phyloP scores from a whole-genome alignment of 2,113 vertebrate species.

The Ptyas mucosa region DNA sequence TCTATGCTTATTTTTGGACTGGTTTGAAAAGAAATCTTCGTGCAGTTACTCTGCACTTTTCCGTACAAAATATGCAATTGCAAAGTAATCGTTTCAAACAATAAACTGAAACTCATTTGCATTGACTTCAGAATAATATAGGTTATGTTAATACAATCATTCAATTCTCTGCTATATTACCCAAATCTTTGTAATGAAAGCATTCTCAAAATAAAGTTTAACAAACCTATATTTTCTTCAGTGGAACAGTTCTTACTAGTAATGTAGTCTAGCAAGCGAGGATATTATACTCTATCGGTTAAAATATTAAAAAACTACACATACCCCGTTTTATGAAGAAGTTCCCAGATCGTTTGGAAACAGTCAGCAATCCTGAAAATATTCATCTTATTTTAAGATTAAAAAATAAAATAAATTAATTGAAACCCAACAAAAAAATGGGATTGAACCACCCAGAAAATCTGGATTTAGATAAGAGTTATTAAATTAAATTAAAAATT shows the following conservation, averaged over 20 bases:
- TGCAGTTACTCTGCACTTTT: not conserved
- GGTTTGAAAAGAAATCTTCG: not conserved
- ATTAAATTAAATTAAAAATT: not conserved
- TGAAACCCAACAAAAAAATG: not conserved
- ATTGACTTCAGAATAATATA: not conserved
- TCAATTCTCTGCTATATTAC: not conserved
- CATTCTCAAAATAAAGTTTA: not conserved
- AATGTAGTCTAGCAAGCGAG: not conserved
- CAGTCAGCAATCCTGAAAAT: constrained; percentile 12
- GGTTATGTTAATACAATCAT: not conserved
- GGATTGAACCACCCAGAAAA: not conserved
- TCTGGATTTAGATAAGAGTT: not conserved
- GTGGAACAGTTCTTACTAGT: not conserved
- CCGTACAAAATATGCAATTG: not conserved
- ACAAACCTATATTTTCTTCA: not conserved
- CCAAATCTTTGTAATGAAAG: not conserved
- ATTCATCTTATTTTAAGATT: not conserved
- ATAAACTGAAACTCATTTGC: not conserved
- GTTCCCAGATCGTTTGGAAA: not conserved
- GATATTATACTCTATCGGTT: not conserved
- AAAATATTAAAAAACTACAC: constrained; percentile 27
- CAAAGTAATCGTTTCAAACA: constrained; percentile 3
- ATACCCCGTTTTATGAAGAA: constrained; percentile 38
- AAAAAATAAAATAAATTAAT: not conserved
- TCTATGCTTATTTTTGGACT: not conserved